A percentile compares a stretch with the other conserved stretches of the same genome.
Conservation (phyloP, 2,113 vertebrate species). For the Poecile atricapillus region DNA sequence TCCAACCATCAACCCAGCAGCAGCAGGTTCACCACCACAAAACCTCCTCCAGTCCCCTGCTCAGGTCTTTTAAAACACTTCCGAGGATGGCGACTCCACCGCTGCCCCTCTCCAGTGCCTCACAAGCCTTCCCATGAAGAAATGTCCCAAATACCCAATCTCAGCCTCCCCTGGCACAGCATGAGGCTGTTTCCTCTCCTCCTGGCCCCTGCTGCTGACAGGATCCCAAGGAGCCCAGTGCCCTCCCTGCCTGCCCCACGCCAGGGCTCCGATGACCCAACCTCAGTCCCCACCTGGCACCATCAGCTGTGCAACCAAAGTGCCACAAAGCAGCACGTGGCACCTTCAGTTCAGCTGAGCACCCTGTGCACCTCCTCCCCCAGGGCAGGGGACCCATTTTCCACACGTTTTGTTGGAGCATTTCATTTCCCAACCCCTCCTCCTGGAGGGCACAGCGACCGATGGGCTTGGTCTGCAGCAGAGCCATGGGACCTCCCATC, state of each 20-base stretch:
- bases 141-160: too few species aligned
- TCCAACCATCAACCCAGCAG: background rate
- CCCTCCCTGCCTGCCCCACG: background rate
- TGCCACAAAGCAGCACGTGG: background rate
- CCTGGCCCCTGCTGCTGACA: background rate
- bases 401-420: rapidly evolving
- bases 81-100: background rate
- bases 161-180: background rate
- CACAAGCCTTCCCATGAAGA: background rate
- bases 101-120: background rate
- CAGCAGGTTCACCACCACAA: background rate
- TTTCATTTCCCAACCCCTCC: background rate
- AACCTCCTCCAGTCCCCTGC: background rate
- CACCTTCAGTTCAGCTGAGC: background rate
- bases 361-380: background rate
- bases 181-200: background rate
- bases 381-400: background rate
- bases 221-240: background rate
- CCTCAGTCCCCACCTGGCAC: rapidly evolving
- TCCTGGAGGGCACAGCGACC: background rate
- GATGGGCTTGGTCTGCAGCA: background rate
- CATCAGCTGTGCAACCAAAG: background rate
- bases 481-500: rapidly evolving
- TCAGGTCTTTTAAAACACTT: background rate
- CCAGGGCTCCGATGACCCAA: background rate